phyloP scores from a whole-genome alignment of 2,113 vertebrate genomes.

The Macaca mulatta region DNA sequence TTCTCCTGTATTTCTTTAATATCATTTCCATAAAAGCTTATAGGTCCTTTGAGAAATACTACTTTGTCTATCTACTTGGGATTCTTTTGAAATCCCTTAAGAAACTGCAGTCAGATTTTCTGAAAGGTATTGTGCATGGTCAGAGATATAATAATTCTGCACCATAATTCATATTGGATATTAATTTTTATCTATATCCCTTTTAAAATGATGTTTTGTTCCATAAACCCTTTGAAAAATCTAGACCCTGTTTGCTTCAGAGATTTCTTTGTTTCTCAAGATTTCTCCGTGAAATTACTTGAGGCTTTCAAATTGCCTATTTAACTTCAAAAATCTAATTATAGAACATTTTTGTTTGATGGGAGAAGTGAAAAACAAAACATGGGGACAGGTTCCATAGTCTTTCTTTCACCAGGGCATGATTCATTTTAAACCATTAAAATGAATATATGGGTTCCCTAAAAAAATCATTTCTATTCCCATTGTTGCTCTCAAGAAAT shows the following conservation, averaged over 20 bases:
- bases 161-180: slow-evolving; percentile 14
- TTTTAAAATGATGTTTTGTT: slow-evolving; percentile 59
- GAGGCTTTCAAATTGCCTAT: slow-evolving; percentile 47
- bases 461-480: neutral
- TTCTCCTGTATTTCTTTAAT: neutral
- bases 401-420: neutral
- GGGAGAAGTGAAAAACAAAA: slow-evolving; percentile 21
- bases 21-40: neutral
- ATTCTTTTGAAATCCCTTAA: slow-evolving; percentile 41
- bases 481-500: neutral
- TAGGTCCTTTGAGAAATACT: neutral
- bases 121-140: slow-evolving; percentile 1
- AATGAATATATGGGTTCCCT: slow-evolving; percentile 16
- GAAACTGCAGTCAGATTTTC: slow-evolving; percentile 25
- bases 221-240: slow-evolving; percentile 51
- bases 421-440: slow-evolving; percentile 22
- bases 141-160: slow-evolving; percentile 36
- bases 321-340: slow-evolving; percentile 49
- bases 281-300: slow-evolving; percentile 49
- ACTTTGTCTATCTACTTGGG: neutral
- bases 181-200: slow-evolving; percentile 40
- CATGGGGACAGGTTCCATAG: neutral
- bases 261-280: slow-evolving; percentile 41
- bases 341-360: slow-evolving; percentile 44
- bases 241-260: neutral